These are phyloP conservation scores for Rhogogaster chlorosoma DNA, from an alignment of 2,888 invertebrate genomes.

Conservation along the genomic window DNA sequence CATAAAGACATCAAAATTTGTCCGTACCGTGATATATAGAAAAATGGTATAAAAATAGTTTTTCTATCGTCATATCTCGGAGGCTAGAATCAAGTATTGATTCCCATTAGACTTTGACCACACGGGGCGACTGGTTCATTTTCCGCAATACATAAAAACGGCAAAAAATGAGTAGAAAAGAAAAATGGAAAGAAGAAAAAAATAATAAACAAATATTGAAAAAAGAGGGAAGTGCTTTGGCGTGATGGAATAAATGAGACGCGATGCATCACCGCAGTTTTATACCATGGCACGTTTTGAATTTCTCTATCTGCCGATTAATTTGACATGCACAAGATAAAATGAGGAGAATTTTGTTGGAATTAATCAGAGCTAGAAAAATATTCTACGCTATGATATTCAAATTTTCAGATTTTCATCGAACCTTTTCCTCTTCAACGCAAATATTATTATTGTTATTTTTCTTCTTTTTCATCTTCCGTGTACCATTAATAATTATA, in stretches of 20 bases:
- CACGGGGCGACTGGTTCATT: background rate
- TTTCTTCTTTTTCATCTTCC: background rate
- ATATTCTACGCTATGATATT: background rate
- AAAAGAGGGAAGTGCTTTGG: background rate
- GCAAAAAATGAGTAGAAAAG: background rate
- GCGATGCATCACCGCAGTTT: constrained; percentile 34
- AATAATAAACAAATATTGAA: background rate
- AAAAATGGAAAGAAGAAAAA: background rate
- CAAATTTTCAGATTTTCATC: background rate
- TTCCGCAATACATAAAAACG: background rate
- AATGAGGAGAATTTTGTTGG: background rate
- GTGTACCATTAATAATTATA: background rate
- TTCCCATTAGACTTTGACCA: background rate
- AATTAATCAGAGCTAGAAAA: background rate
- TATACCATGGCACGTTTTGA: background rate
- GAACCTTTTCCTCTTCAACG: background rate
- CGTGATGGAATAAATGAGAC: constrained; percentile 31
- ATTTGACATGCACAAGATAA: background rate
- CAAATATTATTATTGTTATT: background rate
- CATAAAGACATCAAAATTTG: background rate
- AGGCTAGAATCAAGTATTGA: background rate
- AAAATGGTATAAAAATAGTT: background rate
- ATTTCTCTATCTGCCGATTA: constrained; percentile 8
- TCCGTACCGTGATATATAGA: background rate
- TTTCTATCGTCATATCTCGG: background rate